phyloP scores from a whole-genome alignment of 2,888 invertebrate genomes.

The Hyposoter dolosus region DNA sequence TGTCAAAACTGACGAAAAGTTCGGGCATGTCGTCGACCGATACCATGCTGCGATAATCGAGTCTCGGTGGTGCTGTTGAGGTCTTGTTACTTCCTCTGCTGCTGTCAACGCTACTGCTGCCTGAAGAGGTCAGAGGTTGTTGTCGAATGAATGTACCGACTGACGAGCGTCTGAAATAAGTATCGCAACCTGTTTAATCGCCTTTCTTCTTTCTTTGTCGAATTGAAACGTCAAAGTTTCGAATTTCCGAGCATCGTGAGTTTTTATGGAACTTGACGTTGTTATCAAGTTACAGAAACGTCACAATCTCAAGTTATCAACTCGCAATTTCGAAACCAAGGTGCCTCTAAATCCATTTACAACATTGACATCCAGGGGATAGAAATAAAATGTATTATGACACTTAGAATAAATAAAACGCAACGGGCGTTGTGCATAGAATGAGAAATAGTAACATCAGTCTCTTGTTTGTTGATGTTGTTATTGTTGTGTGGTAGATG shows the following conservation, averaged over 20 bases:
- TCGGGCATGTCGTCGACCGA: conserved; percentile 98
- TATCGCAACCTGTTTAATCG: conserved; percentile 1
- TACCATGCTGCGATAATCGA: conserved; percentile 97
- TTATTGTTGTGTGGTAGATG: conserved; percentile 68
- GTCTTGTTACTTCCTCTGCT: conserved; percentile 86
- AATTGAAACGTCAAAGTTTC: conserved; percentile 36
- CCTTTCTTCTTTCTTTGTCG: neutral
- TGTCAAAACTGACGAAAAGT: conserved; percentile 97
- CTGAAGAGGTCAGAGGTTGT: conserved; percentile 85
- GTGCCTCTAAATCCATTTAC: conserved; percentile 62
- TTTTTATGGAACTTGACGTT: neutral
- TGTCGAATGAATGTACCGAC: conserved; percentile 94
- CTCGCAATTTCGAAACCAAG: conserved; percentile 71
- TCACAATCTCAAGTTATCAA: neutral
- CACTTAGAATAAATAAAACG: conserved; percentile 71
- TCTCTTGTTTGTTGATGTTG: conserved; percentile 29
- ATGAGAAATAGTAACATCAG: conserved; percentile 50
- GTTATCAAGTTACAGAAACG: neutral
- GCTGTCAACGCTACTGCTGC: conserved; percentile 87
- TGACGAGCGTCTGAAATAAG: conserved; percentile 90
- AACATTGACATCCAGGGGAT: conserved; percentile 69
- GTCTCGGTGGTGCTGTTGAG: conserved; percentile 89
- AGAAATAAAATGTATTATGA: conserved; percentile 61
- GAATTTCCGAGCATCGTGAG: conserved; percentile 53
- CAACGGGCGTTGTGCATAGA: conserved; percentile 61